Base-by-base conservation (phyloP, 2,888 invertebrate species). In the Rutpela maculata region DNA sequence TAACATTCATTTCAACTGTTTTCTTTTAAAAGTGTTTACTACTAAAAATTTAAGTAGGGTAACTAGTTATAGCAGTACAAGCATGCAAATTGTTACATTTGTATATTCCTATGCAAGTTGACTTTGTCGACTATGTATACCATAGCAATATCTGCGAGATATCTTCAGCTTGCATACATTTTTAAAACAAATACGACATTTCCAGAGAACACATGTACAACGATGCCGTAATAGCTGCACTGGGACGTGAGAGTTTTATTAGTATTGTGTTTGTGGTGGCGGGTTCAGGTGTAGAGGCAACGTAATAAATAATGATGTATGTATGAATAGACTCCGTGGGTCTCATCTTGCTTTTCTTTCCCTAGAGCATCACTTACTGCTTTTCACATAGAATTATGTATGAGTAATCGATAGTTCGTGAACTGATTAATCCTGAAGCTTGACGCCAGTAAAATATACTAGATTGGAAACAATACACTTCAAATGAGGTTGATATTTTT, bases 201-300 rank as follows among this genome's bases (percentile, higher is more conserved):
- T 79, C 79, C 80, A 77, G 79, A 79, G 81, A 86, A 84, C 86
- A 87, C 85, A 86, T 86, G 84, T 85, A 86, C 83, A 78, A 78
- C 81, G 77, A 76, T 76, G 79, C 80, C 83, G 82, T 86, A 87
- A 86, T 84, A 84, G 86, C 81, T 82, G 80, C 76, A 77, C 73
- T 66, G 80, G 80, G 82, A 87, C 87, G 87, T 86, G 86, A 86
- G 84, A 85, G 85, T 86, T 87, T 87, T 87, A 87, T 87, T 87
- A 84, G 85, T 84, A 84, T 86, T 84, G 84, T 85, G 82, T 85
- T 85, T 85, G 66, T 62, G 79, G 68, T 62, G 72, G 74, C 38
- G 76, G 85, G 84, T 84, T 84, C 85, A 85, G 85, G 83, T 85
- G 85, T 68, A 68, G 73, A 75, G 67, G 76, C 75, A 56, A 65